phyloP scores from a whole-genome alignment of 2,113 vertebrate species.

The Sclerurus mexicanus region DNA sequence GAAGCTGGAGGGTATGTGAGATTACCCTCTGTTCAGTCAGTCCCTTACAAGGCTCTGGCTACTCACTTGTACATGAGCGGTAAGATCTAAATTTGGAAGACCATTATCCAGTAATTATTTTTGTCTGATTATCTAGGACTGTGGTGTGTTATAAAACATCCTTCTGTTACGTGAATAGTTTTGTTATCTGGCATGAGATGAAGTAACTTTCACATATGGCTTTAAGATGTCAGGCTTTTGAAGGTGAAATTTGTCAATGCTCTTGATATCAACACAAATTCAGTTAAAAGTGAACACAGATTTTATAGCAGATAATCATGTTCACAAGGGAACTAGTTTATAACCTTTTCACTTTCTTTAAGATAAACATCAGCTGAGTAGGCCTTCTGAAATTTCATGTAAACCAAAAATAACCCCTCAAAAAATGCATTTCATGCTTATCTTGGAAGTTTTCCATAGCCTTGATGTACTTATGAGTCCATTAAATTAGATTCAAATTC shows the following conservation, averaged over 20 bases:
- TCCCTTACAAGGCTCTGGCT: neutral
- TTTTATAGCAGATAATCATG: neutral
- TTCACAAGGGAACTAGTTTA: neutral
- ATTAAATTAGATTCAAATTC: neutral
- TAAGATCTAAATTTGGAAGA: neutral
- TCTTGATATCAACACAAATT: neutral
- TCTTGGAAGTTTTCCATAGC: neutral
- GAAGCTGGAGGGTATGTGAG: neutral
- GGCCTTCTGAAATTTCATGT: neutral
- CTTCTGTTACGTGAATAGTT: neutral
- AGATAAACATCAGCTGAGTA: neutral
- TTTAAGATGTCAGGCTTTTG: neutral
- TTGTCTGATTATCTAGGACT: neutral
- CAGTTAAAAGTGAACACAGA: neutral
- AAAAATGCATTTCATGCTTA: neutral
- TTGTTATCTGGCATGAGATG: neutral
- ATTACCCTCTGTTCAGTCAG: neutral
- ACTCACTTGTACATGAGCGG: fast-evolving
- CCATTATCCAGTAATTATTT: neutral
- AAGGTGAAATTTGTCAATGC: neutral
- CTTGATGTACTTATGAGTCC: neutral
- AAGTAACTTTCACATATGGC: neutral
- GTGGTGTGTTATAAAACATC: neutral
- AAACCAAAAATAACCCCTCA: neutral
- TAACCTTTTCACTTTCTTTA: neutral